Evolutionary conservation across 2,888 invertebrate genomes (phyloP), one percentile per base, ranked within the genome.

Genomic region (Watsonalla cultraria): DNA sequence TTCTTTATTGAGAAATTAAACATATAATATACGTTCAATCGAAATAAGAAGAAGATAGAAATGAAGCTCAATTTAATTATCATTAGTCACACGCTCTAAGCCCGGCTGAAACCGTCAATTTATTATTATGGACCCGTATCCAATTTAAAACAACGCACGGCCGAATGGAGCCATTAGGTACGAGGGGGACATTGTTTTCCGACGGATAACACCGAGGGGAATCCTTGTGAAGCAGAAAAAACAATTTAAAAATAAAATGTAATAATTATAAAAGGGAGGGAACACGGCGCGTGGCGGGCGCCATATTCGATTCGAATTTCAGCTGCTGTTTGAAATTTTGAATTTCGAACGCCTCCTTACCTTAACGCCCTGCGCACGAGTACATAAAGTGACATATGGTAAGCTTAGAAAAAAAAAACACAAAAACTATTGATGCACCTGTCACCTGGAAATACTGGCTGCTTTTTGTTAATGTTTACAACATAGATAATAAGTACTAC

Each of bases 231-330:
- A 84, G 74, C 62, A 84, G 87, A 90, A 90, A 90, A 90, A 90
- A 90, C 87, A 87, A 87, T 90, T 90, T 89, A 90, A 90, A 90
- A 90, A 90, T 90, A 90, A 90, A 90, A 90, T 87, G 88, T 80
- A 90, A 85, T 88, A 87, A 88, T 90, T 89, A 86, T 85, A 83
- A 86, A 86, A 85, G 82, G 82, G 86, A 86, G 86, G 87, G 87
- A 75, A 82, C 57, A 66, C 77, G 82, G 80, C 88, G 86, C 90
- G 90, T 89, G 90, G 74, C 76, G 80, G 76, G 72, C 70, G 80
- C 80, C 79, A 83, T 86, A 87, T 88, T 87, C 89, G 88, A 87
- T 83, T 78, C 79, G 68, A 79, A 72, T 76, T 73, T 89, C 90
- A 90, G 90, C 90, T 89, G 90, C 80, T 77, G 84, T 80, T 84